phyloP scores from a whole-genome alignment of 2,888 invertebrate genomes.

The Apotomis capreana region DNA sequence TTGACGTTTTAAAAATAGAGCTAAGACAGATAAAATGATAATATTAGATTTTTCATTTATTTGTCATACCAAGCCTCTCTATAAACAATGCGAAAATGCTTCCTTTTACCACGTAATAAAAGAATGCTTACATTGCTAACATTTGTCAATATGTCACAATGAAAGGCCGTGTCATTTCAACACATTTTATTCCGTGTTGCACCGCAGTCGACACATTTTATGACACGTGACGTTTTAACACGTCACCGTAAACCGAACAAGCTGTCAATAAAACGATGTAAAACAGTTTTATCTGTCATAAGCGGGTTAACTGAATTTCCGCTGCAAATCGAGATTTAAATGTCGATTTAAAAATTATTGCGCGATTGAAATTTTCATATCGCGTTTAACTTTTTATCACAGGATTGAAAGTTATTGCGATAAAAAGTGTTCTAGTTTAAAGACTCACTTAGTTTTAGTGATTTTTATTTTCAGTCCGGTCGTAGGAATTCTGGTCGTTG shows the following conservation, averaged over 20 bases:
- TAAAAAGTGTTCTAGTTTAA: neutral
- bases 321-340: conserved; percentile 27
- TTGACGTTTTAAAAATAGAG: too few relatives aligned
- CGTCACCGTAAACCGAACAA: conserved; percentile 41
- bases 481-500: too few relatives aligned
- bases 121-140: too few relatives aligned
- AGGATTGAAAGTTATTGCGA: neutral
- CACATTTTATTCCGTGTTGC: conserved; percentile 3
- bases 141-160: neutral
- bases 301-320: conserved; percentile 48
- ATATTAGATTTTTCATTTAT: too few relatives aligned
- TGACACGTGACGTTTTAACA: conserved; percentile 45
- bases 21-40: too few relatives aligned
- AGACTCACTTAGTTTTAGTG: neutral
- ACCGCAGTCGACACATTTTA: conserved; percentile 36
- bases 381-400: neutral
- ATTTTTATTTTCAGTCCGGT: neutral
- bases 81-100: too few relatives aligned
- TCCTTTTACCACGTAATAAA: too few relatives aligned
- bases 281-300: conserved; percentile 49
- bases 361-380: conserved; percentile 6
- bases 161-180: neutral
- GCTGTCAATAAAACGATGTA: conserved; percentile 50
- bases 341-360: conserved; percentile 27
- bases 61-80: too few relatives aligned